phyloP scores from a whole-genome alignment of 2,888 invertebrate genomes.

The Leucania comma region DNA sequence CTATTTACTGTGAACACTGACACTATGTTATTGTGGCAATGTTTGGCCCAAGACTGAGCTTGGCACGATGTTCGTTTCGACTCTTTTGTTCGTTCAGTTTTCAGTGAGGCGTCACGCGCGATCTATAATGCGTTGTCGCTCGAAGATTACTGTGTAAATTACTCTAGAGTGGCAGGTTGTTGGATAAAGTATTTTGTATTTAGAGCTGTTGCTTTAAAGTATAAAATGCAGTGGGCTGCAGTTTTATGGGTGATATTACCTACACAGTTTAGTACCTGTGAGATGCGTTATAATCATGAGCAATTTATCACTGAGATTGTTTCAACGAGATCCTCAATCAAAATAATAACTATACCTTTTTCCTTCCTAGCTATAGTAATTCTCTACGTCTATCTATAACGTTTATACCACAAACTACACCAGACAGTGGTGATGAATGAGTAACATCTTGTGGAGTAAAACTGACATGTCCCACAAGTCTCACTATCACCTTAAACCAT shows the following conservation, averaged over 20 bases:
- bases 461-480: neutral
- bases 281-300: neutral
- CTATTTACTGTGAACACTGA: conserved; percentile 59
- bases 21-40: conserved; percentile 74
- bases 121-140: conserved; percentile 66
- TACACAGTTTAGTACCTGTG: conserved; percentile 36
- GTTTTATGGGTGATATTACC: conserved; percentile 12
- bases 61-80: conserved; percentile 79
- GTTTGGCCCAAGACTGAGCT: conserved; percentile 81
- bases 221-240: conserved; percentile 32
- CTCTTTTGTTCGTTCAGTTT: conserved; percentile 82
- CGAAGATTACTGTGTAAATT: conserved; percentile 64
- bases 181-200: conserved; percentile 26
- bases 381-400: neutral
- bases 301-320: conserved; percentile 22
- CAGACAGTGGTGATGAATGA: neutral
- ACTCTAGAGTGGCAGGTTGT: conserved; percentile 32
- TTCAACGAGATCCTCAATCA: neutral
- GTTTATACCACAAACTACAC: neutral
- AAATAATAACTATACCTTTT: neutral
- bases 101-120: conserved; percentile 75
- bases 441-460: neutral
- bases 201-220: conserved; percentile 40
- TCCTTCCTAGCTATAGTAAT: neutral
- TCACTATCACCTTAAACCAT: neutral